phyloP scores from a whole-genome alignment of 2,888 invertebrate species.

The Sycophila texana region DNA sequence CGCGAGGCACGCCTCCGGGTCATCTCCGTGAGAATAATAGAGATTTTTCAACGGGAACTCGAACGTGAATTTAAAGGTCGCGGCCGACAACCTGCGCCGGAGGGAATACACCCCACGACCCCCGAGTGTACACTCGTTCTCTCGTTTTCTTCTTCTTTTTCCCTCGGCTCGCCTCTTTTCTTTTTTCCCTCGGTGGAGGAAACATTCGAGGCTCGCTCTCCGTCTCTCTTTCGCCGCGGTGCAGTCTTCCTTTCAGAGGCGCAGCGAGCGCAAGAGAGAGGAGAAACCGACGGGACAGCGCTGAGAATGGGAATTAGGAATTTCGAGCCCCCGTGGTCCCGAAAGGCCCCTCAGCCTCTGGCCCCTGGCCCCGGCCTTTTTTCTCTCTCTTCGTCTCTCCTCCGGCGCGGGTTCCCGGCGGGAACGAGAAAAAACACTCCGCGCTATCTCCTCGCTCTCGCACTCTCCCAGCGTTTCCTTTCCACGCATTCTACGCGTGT shows the following conservation, averaged over 20 bases:
- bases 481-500: not conserved
- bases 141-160: conserved; percentile 7
- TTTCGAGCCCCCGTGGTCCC: conserved; percentile 61
- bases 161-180: conserved; percentile 6
- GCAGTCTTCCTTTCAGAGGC: conserved; percentile 28
- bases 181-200: conserved; percentile 27
- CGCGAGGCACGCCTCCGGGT: conserved; percentile 45
- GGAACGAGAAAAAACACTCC: conserved; percentile 20
- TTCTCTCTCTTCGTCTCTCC: not conserved
- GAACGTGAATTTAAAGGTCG: conserved; percentile 65
- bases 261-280: conserved; percentile 50
- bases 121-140: conserved; percentile 4
- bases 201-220: conserved; percentile 37
- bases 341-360: conserved; percentile 9
- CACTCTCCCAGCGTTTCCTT: not conserved
- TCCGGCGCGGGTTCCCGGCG: not conserved
- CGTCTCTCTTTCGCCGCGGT: not conserved
- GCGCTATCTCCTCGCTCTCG: conserved; percentile 29
- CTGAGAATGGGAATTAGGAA: conserved; percentile 70
- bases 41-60: conserved; percentile 62
- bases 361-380: conserved; percentile 4
- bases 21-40: conserved; percentile 73
- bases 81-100: conserved; percentile 59
- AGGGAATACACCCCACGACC: not conserved
- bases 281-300: conserved; percentile 48